Evolutionary conservation across 2,113 vertebrate genomes (phyloP).

Genomic region (Paradisaea rubra): DNA sequence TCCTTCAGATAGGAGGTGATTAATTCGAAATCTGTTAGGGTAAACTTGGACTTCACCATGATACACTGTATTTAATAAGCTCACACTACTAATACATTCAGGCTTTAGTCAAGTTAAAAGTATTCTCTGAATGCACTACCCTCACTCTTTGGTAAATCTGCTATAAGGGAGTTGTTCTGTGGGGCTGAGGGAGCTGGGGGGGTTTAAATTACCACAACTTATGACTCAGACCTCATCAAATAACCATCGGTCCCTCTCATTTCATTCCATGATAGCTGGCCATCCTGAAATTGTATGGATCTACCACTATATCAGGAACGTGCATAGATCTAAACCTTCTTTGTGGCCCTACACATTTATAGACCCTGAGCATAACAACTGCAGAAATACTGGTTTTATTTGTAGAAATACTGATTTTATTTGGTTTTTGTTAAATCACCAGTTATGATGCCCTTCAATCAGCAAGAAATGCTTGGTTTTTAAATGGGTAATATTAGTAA

Average conservation of each 20-base stretch:
- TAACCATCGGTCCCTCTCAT: neutral
- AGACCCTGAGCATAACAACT: neutral
- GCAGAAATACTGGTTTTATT: neutral
- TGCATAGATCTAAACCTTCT: neutral
- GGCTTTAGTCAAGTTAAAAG: neutral
- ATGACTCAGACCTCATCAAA: neutral
- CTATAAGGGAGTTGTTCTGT: neutral
- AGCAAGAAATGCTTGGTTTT: neutral
- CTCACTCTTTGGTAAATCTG: neutral
- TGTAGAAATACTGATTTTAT: neutral
- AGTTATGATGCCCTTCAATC: neutral
- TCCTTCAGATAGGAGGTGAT: neutral
- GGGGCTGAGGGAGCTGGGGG: neutral
- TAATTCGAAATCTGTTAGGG: neutral
- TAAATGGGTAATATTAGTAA: neutral
- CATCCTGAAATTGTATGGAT: neutral
- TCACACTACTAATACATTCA: neutral
- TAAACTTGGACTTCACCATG: neutral
- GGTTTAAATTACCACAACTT: neutral
- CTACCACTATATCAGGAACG: fast-evolving
- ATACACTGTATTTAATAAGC: neutral
- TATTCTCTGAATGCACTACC: neutral
- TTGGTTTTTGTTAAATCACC: neutral
- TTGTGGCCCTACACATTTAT: neutral
- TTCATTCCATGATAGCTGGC: neutral